Conservation (phyloP, 2,888 invertebrate species). For the Smittia aterrima region DNA sequence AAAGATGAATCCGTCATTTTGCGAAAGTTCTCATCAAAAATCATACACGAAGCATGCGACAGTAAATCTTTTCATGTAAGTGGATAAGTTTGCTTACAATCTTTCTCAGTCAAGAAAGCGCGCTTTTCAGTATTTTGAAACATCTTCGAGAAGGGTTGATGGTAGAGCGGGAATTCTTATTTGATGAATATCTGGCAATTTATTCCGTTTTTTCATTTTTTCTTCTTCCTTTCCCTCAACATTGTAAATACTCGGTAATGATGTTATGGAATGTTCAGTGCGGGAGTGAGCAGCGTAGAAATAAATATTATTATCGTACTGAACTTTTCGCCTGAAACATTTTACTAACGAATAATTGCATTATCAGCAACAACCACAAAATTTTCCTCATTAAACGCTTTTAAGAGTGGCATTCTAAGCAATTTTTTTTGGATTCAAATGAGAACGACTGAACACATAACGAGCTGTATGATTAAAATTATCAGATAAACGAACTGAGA, state of each 20-base stretch:
- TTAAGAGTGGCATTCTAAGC: neutral
- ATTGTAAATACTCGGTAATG: slow-evolving; percentile 1
- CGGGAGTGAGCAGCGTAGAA: neutral
- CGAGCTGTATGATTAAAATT: slow-evolving; percentile 27
- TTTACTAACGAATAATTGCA: slow-evolving; percentile 7
- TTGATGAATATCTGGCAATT: slow-evolving; percentile 38
- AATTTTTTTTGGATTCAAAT: neutral
- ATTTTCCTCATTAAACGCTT: slow-evolving; percentile 19
- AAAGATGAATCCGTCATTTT: no score
- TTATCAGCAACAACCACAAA: slow-evolving; percentile 33
- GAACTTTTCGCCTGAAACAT: neutral
- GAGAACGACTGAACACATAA: slow-evolving; percentile 8
- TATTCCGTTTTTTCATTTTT: neutral
- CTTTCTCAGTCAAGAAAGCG: neutral
- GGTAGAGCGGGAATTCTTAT: neutral
- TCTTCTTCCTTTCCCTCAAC: neutral
- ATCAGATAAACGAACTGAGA: slow-evolving; percentile 18
- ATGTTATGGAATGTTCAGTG: neutral
- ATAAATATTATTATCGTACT: neutral
- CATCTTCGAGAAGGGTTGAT: no score
- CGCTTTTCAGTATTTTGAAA: neutral
- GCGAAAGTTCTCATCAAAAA: neutral
- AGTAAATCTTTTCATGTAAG: neutral
- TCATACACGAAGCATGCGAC: slow-evolving; percentile 20
- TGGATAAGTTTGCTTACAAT: neutral